A percentile compares a stretch with the other conserved stretches of the same genome.
phyloP scores from a whole-genome alignment of 2,797 vertebrate genomes.

The Orientallactaga sibirica region DNA sequence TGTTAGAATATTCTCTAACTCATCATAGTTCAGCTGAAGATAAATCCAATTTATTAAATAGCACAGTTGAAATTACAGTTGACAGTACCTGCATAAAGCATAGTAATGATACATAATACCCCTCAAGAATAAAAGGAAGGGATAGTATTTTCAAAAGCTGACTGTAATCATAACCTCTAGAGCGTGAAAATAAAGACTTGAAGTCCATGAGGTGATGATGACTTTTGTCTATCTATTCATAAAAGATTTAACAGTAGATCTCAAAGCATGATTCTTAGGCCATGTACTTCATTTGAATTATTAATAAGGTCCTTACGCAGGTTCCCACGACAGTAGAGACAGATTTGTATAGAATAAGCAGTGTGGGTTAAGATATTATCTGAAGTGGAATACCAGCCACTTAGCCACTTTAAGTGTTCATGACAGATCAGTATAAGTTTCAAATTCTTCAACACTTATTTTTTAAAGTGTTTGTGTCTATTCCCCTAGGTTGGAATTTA shows the following conservation, averaged over 20 bases:
- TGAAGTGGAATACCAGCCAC: not conserved
- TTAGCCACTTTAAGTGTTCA: slow-evolving; percentile 42
- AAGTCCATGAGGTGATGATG: not conserved
- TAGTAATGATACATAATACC: slow-evolving; percentile 32
- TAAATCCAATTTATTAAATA: slow-evolving; percentile 35
- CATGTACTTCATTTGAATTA: slow-evolving; percentile 8
- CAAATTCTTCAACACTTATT: slow-evolving; percentile 22
- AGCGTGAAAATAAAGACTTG: not conserved
- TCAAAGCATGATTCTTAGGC: not conserved
- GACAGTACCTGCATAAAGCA: not conserved
- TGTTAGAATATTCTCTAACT: slow-evolving; percentile 51
- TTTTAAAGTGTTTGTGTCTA: not conserved
- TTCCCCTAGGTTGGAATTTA: not conserved
- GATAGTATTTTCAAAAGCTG: not conserved
- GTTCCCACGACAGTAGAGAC: not conserved
- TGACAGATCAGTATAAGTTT: not conserved
- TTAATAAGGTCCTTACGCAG: not conserved
- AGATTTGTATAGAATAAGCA: slow-evolving; percentile 8
- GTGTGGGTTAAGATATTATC: not conserved
- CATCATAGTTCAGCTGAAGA: slow-evolving; percentile 5
- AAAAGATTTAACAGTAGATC: not conserved
- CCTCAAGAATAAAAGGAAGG: not conserved
- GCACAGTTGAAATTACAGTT: slow-evolving; percentile 38
- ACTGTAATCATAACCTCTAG: not conserved
- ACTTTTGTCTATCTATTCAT: not conserved